Base-by-base conservation (phyloP, 2,888 invertebrate genomes). In the Petrolisthes manimaculis region DNA sequence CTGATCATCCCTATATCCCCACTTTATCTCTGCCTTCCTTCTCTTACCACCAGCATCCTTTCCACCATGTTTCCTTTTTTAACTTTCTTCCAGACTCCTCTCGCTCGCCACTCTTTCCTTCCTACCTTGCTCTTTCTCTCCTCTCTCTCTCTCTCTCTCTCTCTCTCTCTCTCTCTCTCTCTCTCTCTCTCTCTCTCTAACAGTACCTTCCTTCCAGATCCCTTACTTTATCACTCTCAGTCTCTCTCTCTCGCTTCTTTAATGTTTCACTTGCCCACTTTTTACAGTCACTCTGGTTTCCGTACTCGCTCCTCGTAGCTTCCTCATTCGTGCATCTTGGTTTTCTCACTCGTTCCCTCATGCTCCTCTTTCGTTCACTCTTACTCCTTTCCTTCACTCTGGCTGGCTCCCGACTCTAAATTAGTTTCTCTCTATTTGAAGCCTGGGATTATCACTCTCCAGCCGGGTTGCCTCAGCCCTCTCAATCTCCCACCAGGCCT, bases 391-490 rank as follows among this genome's bases (percentile, higher is more conserved):
- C 37, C 1, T 2, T 37, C 37, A 37, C 37, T 37, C 37, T 37
- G 37, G 37, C 37, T 37, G 18, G 53, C 71, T 51, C 69, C 37
- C 69, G 14, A 53, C 74, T 82, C 87, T 82, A 89, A 90, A 90
- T 90, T 90, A 90, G 85, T 84, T 90, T 89, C 84, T 86, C 86
- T 86, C 84, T 90, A 86, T 90, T 90, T 90, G 86, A 89, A 84
- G 84, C 55, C 84, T 69, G 51, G 87, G 84, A 86, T 89, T 86
- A 86, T 80, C 74, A 71, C 81, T 79, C 81, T 86, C 81, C 84
- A 84, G 84, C 24, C 74, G 84, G 61, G 84, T 74, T 78, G 71
- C 77, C 84, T 12, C 61, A 24, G 51, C 24, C 77, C 77, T 6
- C 51, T 77, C 12, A 9, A 12, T 12, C 24, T 51, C 56, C 6